These are phyloP conservation scores for Amphimallon solstitiale DNA, from an alignment of 2,888 invertebrate species.

Conservation along the genomic window DNA sequence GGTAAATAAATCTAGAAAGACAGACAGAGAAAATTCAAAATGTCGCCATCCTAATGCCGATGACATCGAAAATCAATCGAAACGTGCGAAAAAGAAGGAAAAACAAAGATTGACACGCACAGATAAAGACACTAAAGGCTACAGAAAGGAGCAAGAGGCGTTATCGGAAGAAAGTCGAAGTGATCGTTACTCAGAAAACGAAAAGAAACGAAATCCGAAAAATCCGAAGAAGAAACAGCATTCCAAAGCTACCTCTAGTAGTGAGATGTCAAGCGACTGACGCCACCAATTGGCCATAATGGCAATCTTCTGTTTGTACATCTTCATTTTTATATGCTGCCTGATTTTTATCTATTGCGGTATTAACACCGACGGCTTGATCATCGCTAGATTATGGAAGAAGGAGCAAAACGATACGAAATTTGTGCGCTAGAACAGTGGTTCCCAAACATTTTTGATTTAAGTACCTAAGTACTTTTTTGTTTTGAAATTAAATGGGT, in stretches of 20 bases:
- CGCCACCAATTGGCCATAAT: slow-evolving; percentile 69
- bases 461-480: too few species aligned
- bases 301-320: slow-evolving; percentile 67
- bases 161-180: slow-evolving; percentile 52
- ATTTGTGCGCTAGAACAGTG: slow-evolving; percentile 2
- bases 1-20: slow-evolving; percentile 38
- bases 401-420: slow-evolving; percentile 39
- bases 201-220: slow-evolving; percentile 45
- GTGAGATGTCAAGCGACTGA: slow-evolving; percentile 63
- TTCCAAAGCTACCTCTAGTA: slow-evolving; percentile 50
- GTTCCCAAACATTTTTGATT: too few species aligned
- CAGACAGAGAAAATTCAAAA: not conserved
- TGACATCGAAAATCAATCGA: slow-evolving; percentile 2
- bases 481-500: too few species aligned
- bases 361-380: slow-evolving; percentile 66
- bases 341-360: slow-evolving; percentile 68
- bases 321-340: slow-evolving; percentile 67
- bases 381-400: slow-evolving; percentile 61
- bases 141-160: slow-evolving; percentile 1
- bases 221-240: slow-evolving; percentile 50
- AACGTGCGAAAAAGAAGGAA: not conserved
- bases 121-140: slow-evolving; percentile 16
- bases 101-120: slow-evolving; percentile 24
- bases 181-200: slow-evolving; percentile 47
- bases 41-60: slow-evolving; percentile 3